A percentile compares a stretch with the other conserved stretches of the same genome.
Conservation (phyloP, 2,113 vertebrate species). For the Rhea pennata region DNA sequence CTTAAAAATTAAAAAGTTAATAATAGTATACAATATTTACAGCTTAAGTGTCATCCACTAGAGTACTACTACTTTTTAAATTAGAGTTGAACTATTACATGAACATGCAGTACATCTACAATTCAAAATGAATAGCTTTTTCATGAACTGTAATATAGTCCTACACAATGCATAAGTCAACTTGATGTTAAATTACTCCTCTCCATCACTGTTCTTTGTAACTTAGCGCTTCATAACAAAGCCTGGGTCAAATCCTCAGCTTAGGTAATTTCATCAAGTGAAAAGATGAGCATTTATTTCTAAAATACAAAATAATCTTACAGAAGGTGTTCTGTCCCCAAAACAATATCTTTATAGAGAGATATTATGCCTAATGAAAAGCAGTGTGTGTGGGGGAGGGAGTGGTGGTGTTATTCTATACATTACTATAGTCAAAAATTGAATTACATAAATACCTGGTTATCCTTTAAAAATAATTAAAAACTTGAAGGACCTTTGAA, state of each 20-base stretch:
- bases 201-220: background rate
- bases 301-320: background rate
- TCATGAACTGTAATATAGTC: background rate
- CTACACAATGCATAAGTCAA: background rate
- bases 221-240: conserved; percentile 40
- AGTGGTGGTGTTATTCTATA: background rate
- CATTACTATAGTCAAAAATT: background rate
- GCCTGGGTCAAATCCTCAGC: background rate
- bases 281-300: background rate
- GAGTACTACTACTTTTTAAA: conserved; percentile 27
- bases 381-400: too few species aligned
- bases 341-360: background rate
- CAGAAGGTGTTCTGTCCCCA: background rate
- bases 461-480: background rate
- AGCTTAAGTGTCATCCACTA: conserved; percentile 66
- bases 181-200: background rate
- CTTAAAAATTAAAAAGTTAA: conserved; percentile 77
- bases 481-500: background rate
- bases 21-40: conserved; percentile 77
- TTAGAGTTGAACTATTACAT: conserved; percentile 41
- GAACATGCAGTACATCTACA: conserved; percentile 70
- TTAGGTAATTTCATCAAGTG: background rate
- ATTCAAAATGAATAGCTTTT: conserved; percentile 11
- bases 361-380: background rate
- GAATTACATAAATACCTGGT: background rate